A percentile compares a stretch with the other conserved stretches of the same genome.
Conservation (phyloP, 1,140 invertebrate species). For the Aphidius ervi region DNA sequence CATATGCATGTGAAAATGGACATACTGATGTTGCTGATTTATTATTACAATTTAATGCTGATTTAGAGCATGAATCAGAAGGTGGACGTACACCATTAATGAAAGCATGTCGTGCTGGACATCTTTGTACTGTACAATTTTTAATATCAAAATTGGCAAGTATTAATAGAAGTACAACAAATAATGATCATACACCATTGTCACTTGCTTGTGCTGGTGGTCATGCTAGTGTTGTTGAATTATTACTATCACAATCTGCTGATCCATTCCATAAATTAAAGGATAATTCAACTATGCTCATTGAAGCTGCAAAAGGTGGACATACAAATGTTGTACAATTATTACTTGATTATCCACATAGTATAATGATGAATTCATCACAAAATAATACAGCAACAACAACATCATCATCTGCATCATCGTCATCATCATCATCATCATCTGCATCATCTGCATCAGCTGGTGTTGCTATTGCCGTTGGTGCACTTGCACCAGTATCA, state of each 20-base stretch:
- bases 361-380: conserved; percentile 61
- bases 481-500: too few relatives aligned
- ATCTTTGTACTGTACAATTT: conserved; percentile 96
- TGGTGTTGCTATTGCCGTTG: too few relatives aligned
- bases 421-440: too few relatives aligned
- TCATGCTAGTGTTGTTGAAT: conserved; percentile 87
- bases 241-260: conserved; percentile 83
- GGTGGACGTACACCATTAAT: conserved; percentile 93
- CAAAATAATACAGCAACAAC: conserved; percentile 24
- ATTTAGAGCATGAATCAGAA: conserved; percentile 92
- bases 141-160: conserved; percentile 91
- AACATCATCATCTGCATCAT: conserved; percentile 22
- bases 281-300: conserved; percentile 98
- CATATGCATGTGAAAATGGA: conserved; percentile 95
- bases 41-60: conserved; percentile 82
- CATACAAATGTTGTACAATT: conserved; percentile 93
- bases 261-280: conserved; percentile 96
- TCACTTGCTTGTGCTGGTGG: conserved; percentile 96
- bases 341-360: conserved; percentile 90
- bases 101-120: conserved; percentile 98
- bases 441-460: too few relatives aligned
- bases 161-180: conserved; percentile 91
- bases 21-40: conserved; percentile 91
- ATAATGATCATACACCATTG: conserved; percentile 96
- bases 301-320: conserved; percentile 96